Evolutionary conservation across 2,888 invertebrate species (phyloP).

Genomic region (Hirudinaria manillensis): DNA sequence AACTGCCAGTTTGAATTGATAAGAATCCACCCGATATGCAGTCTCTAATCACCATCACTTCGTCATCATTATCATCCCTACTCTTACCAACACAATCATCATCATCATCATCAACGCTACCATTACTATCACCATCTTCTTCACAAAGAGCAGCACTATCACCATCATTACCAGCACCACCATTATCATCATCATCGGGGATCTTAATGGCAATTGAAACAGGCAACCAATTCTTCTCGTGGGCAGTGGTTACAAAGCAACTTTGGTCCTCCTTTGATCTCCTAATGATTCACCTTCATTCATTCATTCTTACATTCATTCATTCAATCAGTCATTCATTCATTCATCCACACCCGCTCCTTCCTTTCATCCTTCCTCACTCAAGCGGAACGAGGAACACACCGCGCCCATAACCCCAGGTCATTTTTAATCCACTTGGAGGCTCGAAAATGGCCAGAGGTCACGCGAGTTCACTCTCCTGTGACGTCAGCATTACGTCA

Average conservation of each 20-base stretch:
- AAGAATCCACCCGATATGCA: neutral
- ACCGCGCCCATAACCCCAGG: no score
- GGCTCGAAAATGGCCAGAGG: neutral
- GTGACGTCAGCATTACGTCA: neutral
- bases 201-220: neutral
- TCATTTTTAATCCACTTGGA: conserved; percentile 3
- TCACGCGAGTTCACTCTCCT: neutral
- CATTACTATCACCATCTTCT: conserved; percentile 9
- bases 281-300: no score
- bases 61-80: no score
- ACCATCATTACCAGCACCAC: neutral
- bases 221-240: no score
- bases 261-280: no score
- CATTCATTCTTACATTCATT: no score
- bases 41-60: neutral
- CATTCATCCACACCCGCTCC: neutral
- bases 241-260: no score
- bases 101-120: conserved; percentile 1
- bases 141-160: neutral
- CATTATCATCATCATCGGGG: neutral
- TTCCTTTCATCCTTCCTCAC: neutral
- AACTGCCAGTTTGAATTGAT: no score
- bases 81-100: no score
- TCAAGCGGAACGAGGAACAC: neutral
- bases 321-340: neutral